These are phyloP conservation scores for Orbicella faveolata DNA, from an alignment of 64 coral and sea anemone genomes.

Conservation along the genomic window DNA sequence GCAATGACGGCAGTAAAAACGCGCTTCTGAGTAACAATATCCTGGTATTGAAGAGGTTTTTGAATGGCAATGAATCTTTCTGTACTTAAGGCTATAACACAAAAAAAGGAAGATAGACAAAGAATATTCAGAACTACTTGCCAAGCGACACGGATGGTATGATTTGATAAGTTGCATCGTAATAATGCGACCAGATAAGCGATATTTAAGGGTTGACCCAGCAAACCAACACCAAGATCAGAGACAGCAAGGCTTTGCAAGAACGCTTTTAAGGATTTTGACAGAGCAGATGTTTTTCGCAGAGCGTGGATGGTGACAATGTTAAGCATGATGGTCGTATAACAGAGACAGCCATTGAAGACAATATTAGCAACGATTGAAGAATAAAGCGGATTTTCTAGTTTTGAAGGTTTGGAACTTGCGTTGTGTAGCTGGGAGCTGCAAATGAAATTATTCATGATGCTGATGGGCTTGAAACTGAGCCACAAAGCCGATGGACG, in stretches of 20 bases:
- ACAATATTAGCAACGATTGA: not conserved
- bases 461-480: not conserved
- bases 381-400: not conserved
- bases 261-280: not conserved
- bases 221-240: not conserved
- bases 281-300: not conserved
- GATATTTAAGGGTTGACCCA: not conserved
- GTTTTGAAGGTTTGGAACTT: not conserved
- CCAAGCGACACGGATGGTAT: not conserved
- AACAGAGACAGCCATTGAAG: conserved; percentile 1
- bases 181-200: not conserved
- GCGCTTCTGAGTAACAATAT: not conserved
- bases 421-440: not conserved
- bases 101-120: not conserved
- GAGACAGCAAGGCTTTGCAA: conserved; percentile 2
- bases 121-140: not conserved
- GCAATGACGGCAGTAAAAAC: not conserved
- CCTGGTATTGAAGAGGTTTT: not conserved
- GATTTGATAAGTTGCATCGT: not conserved
- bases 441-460: not conserved
- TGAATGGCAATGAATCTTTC: conserved; percentile 17
- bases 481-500: no score
- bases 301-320: not conserved
- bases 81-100: not conserved
- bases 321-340: not conserved